Percentiles rank a stretch among this genome's conserved stretches.
phyloP scores from a whole-genome alignment of 2,797 vertebrate genomes.

The Cacajao melanocephalus region DNA sequence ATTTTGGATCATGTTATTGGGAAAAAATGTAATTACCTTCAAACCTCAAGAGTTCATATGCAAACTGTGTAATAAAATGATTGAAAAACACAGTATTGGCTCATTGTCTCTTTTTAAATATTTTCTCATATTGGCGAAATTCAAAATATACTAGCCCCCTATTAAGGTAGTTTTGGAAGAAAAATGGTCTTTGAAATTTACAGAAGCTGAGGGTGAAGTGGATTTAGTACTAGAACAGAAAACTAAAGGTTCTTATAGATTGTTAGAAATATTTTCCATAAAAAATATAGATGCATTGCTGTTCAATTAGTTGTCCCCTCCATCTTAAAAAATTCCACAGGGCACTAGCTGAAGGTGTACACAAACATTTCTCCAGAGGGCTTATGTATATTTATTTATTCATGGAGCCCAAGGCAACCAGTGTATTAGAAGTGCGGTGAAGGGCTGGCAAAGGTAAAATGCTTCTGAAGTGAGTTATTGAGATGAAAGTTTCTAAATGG shows the following conservation, averaged over 20 bases:
- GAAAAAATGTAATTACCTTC: not conserved
- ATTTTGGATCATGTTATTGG: not conserved
- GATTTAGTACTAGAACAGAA: constrained; percentile 9
- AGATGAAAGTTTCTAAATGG: not conserved
- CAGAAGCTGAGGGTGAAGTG: not conserved
- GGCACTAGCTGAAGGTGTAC: constrained; percentile 58
- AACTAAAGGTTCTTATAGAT: not conserved
- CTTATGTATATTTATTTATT: constrained; percentile 67
- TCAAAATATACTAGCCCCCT: not conserved
- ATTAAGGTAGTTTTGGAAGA: constrained; percentile 39
- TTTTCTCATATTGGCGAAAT: constrained; percentile 13
- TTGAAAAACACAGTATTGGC: not conserved
- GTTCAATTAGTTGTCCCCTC: constrained; percentile 68
- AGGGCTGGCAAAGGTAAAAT: not conserved
- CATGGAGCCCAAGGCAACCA: constrained; percentile 48
- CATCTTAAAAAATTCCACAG: constrained; percentile 59
- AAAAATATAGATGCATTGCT: constrained; percentile 43
- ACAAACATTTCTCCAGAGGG: constrained; percentile 52
- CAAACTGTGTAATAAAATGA: not conserved
- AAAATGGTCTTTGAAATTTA: constrained; percentile 5
- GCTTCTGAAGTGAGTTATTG: constrained; percentile 23
- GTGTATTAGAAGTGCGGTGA: constrained; percentile 32
- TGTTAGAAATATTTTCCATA: constrained; percentile 33
- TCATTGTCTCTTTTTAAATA: not conserved
- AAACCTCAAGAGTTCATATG: not conserved